These are phyloP conservation scores for Podargus strigoides DNA, from an alignment of 2,797 vertebrate species.

Conservation along the genomic window DNA sequence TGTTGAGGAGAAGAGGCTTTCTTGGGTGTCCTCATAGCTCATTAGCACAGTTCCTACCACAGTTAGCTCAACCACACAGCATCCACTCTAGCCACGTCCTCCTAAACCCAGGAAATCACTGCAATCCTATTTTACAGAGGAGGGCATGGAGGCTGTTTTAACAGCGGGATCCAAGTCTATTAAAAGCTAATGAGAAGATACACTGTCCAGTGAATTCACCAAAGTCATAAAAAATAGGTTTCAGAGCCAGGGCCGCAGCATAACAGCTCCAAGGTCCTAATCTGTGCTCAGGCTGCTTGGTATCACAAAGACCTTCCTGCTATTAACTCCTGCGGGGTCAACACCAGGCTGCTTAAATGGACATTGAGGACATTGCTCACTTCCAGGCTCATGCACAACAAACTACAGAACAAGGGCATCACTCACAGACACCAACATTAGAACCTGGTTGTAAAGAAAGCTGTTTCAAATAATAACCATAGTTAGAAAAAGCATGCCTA, in stretches of 20 bases:
- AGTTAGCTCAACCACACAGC: background rate
- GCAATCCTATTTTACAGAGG: background rate
- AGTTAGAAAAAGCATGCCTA: background rate
- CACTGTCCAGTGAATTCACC: background rate
- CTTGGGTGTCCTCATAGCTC: background rate
- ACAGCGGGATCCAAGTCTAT: background rate
- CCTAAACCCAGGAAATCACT: background rate
- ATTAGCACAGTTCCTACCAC: background rate
- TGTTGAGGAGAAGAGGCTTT: background rate
- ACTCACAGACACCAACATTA: background rate
- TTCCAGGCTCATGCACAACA: background rate
- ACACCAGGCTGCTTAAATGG: background rate
- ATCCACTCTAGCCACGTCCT: background rate
- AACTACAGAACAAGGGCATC: background rate
- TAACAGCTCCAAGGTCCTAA: background rate
- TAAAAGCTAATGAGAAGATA: slow-evolving; percentile 6
- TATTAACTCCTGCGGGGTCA: background rate
- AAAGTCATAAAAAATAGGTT: background rate
- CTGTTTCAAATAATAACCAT: slow-evolving; percentile 12
- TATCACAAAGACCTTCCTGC: background rate
- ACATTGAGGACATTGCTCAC: background rate
- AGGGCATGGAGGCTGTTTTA: background rate
- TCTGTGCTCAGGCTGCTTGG: background rate
- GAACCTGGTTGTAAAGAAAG: background rate
- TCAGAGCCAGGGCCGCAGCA: background rate